A percentile compares a stretch with the other conserved stretches of the same genome.
phyloP scores from a whole-genome alignment of 2,888 invertebrate genomes.

The Lordiphosa andalusiaca region DNA sequence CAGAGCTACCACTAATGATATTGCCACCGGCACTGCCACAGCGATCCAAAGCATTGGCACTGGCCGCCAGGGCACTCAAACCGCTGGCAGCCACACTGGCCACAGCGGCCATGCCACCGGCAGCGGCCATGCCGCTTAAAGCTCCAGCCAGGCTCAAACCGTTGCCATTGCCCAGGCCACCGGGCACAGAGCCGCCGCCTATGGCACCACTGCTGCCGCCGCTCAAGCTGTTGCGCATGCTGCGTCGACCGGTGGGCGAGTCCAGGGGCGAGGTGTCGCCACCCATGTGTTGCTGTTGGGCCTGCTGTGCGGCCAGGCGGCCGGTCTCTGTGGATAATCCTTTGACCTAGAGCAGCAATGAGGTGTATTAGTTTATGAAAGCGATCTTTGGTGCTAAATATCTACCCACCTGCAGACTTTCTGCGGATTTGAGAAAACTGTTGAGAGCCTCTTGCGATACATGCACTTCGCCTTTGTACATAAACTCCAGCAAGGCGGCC shows the following conservation, averaged over 20 bases:
- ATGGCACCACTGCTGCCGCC: constrained; percentile 56
- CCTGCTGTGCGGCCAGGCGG: constrained; percentile 80
- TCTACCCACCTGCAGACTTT: constrained; percentile 88
- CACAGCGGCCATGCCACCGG: constrained; percentile 58
- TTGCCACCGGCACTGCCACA: constrained; percentile 63
- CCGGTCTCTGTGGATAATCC: constrained; percentile 89
- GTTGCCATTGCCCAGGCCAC: constrained; percentile 68
- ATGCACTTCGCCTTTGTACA: constrained; percentile 97
- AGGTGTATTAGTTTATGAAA: neutral
- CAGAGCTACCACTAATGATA: constrained; percentile 52
- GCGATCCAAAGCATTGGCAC: constrained; percentile 61
- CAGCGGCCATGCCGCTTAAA: constrained; percentile 66
- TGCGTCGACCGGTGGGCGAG: constrained; percentile 80
- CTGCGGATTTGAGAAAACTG: constrained; percentile 94
- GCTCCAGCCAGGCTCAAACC: constrained; percentile 54
- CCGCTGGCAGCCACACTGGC: constrained; percentile 59
- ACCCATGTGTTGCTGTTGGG: constrained; percentile 78
- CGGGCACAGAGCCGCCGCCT: constrained; percentile 39
- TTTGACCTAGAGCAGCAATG: constrained; percentile 83
- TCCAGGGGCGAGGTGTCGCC: constrained; percentile 77
- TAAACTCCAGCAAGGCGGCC: constrained; percentile 94
- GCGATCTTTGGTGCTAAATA: neutral
- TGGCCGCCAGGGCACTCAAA: constrained; percentile 62
- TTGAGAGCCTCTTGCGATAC: constrained; percentile 95
- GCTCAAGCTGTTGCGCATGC: constrained; percentile 79